These are phyloP conservation scores for Hypotaenidia philippensis DNA, from an alignment of 2,797 vertebrate genomes.

Conservation along the genomic window DNA sequence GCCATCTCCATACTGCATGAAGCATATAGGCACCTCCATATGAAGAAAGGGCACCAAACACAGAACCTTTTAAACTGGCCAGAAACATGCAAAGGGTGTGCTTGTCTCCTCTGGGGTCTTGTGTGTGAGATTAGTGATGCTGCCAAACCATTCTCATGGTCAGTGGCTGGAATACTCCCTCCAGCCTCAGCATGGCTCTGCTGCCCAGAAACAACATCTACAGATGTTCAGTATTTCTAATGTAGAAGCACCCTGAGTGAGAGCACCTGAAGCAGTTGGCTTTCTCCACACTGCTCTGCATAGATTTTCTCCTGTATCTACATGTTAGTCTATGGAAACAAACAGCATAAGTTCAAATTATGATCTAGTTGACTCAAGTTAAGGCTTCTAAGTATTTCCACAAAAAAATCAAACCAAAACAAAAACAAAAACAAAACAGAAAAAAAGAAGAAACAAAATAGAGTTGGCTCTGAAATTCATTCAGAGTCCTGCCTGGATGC, in stretches of 20 bases:
- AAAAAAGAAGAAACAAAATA: too few species aligned
- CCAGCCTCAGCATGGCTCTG: neutral
- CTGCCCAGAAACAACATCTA: neutral
- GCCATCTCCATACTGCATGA: neutral
- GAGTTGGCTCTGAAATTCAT: too few species aligned
- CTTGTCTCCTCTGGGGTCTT: neutral
- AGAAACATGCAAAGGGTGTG: neutral
- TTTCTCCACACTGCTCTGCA: neutral
- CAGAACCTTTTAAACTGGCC: neutral
- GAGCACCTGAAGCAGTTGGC: neutral
- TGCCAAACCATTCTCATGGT: neutral
- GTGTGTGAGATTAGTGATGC: rapidly evolving
- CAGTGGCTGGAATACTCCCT: neutral
- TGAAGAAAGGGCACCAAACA: neutral
- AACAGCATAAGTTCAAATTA: neutral
- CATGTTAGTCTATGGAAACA: neutral
- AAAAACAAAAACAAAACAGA: neutral
- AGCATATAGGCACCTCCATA: neutral
- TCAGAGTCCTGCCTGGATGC: too few species aligned
- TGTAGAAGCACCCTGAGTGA: neutral
- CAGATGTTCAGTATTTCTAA: neutral
- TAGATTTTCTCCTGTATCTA: neutral
- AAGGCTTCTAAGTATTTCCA: neutral
- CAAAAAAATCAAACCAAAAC: neutral
- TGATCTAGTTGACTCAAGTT: neutral